Conservation (phyloP, 23 tunicate species). For the Phallusia fumigata region DNA sequence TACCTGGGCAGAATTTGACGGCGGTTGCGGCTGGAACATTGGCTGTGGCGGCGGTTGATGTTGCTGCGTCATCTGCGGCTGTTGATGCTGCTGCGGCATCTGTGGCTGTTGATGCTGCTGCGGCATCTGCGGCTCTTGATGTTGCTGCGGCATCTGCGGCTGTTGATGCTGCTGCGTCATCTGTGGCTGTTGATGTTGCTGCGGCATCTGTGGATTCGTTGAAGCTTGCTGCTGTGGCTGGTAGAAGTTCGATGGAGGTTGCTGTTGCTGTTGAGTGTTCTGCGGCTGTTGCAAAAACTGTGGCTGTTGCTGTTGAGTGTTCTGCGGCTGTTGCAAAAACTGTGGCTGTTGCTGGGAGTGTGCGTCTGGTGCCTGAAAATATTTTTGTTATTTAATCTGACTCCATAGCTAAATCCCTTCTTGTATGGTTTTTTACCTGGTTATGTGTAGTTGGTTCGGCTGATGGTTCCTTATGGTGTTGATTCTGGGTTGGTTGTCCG, state of each 20-base stretch:
- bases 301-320: not conserved
- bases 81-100: not conserved
- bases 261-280: constrained; percentile 6
- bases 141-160: not conserved
- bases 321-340: not conserved
- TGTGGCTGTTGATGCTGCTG: constrained; percentile 13
- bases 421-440: too few species aligned
- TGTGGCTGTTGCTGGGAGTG: constrained; percentile 9
- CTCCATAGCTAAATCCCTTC: too few species aligned
- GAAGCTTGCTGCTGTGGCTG: not conserved
- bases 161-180: not conserved
- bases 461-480: not conserved
- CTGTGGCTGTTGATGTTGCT: constrained; percentile 6
- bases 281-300: not conserved
- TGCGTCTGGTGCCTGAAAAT: not conserved
- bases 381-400: too few species aligned
- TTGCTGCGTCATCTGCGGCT: too few species aligned
- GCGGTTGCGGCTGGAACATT: not conserved
- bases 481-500: constrained; percentile 8
- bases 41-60: not conserved
- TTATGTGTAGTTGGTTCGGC: not conserved
- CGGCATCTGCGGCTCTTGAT: not conserved
- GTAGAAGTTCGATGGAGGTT: not conserved
- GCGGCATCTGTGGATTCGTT: not conserved
- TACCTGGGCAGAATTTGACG: not conserved